Evolutionary conservation across 2,113 vertebrate species (phyloP).

Genomic region (Tachysurus fulvidraco): DNA sequence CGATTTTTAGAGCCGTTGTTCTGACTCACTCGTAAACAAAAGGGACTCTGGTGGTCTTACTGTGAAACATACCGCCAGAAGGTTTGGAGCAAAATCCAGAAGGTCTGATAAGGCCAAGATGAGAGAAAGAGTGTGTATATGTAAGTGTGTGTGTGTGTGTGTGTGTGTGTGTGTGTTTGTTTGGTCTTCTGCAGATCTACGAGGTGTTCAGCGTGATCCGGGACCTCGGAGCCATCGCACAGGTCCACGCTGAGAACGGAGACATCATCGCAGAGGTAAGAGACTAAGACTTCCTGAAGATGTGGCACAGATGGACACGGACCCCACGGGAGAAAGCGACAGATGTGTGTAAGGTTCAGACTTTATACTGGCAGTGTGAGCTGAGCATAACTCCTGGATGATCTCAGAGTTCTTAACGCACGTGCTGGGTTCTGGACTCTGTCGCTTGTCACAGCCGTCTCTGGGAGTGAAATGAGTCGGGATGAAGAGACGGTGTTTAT

Average conservation of each 20-base stretch:
- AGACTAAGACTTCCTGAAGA: background rate
- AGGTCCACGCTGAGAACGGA: conserved; percentile 96
- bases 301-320: background rate
- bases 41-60: conserved; percentile 33
- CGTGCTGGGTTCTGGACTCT: background rate
- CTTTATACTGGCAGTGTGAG: conserved; percentile 21
- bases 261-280: conserved; percentile 94
- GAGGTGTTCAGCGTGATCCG: conserved; percentile 95
- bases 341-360: conserved; percentile 18
- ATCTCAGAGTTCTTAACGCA: conserved; percentile 27
- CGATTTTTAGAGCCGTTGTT: background rate
- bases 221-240: conserved; percentile 92
- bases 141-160: background rate
- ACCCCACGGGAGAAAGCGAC: conserved; percentile 24
- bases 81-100: conserved; percentile 11
- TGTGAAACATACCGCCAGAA: conserved; percentile 16
- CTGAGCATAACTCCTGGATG: conserved; percentile 22
- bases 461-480: background rate
- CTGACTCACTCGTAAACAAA: conserved; percentile 34
- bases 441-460: background rate
- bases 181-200: conserved; percentile 80
- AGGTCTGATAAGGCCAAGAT: background rate
- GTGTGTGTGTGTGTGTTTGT: conserved; percentile 20
- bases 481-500: background rate
- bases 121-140: background rate